Evolutionary conservation across 2,888 invertebrate species (phyloP).

Genomic region (Cephus runcator): DNA sequence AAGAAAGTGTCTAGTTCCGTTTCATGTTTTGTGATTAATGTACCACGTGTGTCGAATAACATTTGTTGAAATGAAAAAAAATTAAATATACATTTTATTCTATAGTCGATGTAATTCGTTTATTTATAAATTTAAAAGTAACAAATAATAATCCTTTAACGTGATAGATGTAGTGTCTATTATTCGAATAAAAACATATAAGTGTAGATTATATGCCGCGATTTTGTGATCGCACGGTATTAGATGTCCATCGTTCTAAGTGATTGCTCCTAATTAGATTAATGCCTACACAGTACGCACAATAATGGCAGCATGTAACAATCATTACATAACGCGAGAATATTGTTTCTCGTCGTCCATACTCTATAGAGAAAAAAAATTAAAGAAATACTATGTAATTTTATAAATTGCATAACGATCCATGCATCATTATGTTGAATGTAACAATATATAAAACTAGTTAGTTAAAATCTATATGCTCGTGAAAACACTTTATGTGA

Average conservation of each 20-base stretch:
- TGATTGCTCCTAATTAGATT: background rate
- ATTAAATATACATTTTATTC: conserved; percentile 4
- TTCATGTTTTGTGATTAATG: background rate
- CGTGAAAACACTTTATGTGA: background rate
- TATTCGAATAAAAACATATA: background rate
- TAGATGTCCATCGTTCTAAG: background rate
- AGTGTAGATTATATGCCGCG: background rate
- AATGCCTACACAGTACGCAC: background rate
- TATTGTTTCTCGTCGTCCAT: background rate
- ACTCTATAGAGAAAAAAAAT: background rate
- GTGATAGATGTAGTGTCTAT: background rate
- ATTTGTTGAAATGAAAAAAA: background rate
- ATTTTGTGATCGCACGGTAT: background rate
- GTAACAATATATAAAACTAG: conserved; percentile 22
- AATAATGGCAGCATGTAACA: background rate
- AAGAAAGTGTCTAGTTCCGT: background rate
- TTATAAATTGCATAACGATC: background rate
- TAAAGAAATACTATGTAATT: background rate
- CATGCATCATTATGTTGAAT: conserved; percentile 4
- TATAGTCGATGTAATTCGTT: conserved; percentile 1
- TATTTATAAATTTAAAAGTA: conserved; percentile 13
- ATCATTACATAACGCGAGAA: background rate
- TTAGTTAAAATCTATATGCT: conserved; percentile 16
- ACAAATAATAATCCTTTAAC: background rate
- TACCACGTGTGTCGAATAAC: background rate